A percentile compares a stretch with the other conserved stretches of the same genome.
Evolutionary conservation across 2,113 vertebrate genomes (phyloP).

Genomic region (Ameiurus melas): DNA sequence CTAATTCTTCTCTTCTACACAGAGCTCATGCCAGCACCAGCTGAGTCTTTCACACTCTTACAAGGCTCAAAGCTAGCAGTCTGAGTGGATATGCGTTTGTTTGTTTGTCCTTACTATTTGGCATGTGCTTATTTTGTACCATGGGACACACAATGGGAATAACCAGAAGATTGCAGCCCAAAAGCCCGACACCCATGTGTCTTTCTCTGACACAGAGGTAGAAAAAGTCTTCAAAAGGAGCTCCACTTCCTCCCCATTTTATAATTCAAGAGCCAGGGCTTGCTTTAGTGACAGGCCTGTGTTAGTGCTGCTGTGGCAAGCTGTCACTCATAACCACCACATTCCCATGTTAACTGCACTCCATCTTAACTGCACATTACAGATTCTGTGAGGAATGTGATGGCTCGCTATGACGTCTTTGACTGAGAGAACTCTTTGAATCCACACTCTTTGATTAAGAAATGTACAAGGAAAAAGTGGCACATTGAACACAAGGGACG

Average conservation of each 20-base stretch:
- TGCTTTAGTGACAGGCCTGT: conserved; percentile 45
- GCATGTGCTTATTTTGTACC: conserved; percentile 36
- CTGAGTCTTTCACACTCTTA: conserved; percentile 43
- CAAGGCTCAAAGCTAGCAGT: conserved; percentile 16
- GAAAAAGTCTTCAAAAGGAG: conserved; percentile 12
- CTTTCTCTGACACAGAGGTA: conserved; percentile 2
- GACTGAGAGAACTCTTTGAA: conserved; percentile 39
- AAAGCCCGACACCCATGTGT: background rate
- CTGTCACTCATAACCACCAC: conserved; percentile 50
- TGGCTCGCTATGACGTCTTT: conserved; percentile 44
- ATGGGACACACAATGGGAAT: conserved; percentile 19
- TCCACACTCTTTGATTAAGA: conserved; percentile 47
- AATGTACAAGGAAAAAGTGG: conserved; percentile 36
- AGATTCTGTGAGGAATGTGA: conserved; percentile 19
- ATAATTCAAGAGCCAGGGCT: conserved; percentile 47
- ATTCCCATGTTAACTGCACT: conserved; percentile 37
- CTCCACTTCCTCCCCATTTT: conserved; percentile 30
- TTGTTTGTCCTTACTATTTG: conserved; percentile 35
- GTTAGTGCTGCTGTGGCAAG: conserved; percentile 43
- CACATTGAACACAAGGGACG: conserved; percentile 36
- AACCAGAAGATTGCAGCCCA: conserved; percentile 22
- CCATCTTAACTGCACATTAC: conserved; percentile 39
- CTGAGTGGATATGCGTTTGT: conserved; percentile 33
- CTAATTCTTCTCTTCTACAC: conserved; percentile 23
- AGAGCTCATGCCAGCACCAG: conserved; percentile 44